Evolutionary conservation across 2,797 vertebrate species (phyloP), one percentile per base, ranked within the genome.

Genomic region (Diplodus sargus): DNA sequence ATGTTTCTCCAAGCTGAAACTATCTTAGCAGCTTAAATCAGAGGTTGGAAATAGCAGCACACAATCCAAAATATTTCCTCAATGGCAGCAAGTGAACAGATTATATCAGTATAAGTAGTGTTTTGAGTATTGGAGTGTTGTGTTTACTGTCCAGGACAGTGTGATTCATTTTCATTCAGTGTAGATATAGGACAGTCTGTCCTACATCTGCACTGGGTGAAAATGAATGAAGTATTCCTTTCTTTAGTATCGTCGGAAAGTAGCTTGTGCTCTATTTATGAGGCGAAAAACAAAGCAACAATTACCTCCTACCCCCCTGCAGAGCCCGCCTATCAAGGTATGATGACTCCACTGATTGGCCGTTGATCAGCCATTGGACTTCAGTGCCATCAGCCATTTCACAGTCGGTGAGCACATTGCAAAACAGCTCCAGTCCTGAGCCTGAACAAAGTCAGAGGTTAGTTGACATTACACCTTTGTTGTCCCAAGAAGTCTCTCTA

Each of bases 281-380:
- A 1, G 45, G 51, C 3, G 4, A 20, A 34, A 78, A 66, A n/a
- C 13, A 28, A 62, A 57, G 25, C 3, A 53, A 34, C 47, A 25
- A 85, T 95, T 95, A 98, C 98, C 91, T 95, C 60, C 85, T 85
- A 1, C 68, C 79, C 0, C 94, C 94, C 76, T 96, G 91, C 0
- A 89, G 89, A 65, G 95, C 93, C 1, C 96, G 94, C 28, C 75
- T 90, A 54, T 83, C 76, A 1, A 91, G 91, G 89, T 96, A 95
- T 8, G 94, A 93, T 0, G 66, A 28, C 0, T 95, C 85, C 48
- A 97, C 49, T 0, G 61, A 59, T 6, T 91, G 94, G 74, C 91
- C 78, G 30, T 97, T 95, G 22, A 96, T 94, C 7, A 92, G 80
- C 98, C 98, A 99, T 69, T 91, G 95, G 80, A 99, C 95, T 8